Evolutionary conservation across 53 echinoderm and acorn worm species (phyloP).

Genomic region (Astropecten irregularis): DNA sequence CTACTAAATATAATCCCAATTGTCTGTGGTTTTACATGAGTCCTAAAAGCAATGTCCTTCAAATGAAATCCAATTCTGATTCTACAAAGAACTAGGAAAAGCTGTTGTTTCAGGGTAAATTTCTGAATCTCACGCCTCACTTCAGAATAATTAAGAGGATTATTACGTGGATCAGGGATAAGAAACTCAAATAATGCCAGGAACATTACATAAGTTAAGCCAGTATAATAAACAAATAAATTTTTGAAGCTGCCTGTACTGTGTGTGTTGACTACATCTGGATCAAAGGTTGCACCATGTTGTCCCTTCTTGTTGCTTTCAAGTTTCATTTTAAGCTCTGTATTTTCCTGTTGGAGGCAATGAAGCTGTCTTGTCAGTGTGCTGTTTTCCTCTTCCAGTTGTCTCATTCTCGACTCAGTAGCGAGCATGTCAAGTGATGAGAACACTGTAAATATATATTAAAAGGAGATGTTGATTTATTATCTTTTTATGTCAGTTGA

Average conservation of each 20-base stretch:
- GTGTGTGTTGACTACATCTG: not conserved
- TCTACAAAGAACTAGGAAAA: not conserved
- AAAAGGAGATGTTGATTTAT: not conserved
- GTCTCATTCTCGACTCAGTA: not conserved
- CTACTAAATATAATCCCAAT: conserved; percentile 13
- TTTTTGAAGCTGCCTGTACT: not conserved
- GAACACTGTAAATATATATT: not conserved
- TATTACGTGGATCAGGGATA: not conserved
- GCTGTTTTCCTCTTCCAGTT: not conserved
- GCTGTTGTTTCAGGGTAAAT: not conserved
- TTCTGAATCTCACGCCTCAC: not conserved
- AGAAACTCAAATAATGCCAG: not conserved
- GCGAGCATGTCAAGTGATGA: not conserved
- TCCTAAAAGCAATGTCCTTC: not conserved
- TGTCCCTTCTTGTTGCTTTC: not conserved
- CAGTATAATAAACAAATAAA: not conserved
- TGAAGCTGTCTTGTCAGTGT: no score
- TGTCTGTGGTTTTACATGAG: not conserved
- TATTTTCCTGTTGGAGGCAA: no score
- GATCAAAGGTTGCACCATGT: not conserved
- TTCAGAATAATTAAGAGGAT: not conserved
- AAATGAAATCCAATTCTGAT: not conserved
- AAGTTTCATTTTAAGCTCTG: not conserved
- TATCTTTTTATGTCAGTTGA: not conserved
- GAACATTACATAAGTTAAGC: not conserved